These are phyloP conservation scores for Otus sunia DNA, from an alignment of 2,113 vertebrate genomes.

Conservation along the genomic window DNA sequence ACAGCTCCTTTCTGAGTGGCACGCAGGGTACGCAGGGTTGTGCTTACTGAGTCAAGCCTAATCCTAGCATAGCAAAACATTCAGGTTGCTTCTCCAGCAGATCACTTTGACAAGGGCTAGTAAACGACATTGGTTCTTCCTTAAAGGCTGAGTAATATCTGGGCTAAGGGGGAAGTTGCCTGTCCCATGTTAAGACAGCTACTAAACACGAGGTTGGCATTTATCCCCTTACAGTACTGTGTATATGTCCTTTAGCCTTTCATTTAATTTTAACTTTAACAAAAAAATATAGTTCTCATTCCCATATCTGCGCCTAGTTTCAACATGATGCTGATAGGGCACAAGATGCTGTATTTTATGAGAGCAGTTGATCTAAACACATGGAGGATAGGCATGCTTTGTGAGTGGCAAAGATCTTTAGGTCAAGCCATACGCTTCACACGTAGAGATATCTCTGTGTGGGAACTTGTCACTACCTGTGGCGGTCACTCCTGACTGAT, in stretches of 20 bases:
- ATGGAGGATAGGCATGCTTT: neutral
- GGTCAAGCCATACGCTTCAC: neutral
- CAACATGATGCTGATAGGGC: neutral
- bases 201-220: neutral
- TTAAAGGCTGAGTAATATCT: neutral
- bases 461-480: neutral
- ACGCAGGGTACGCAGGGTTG: rapidly evolving
- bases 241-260: neutral
- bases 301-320: neutral
- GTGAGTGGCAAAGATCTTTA: neutral
- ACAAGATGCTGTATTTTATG: neutral
- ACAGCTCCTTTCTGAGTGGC: neutral
- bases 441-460: neutral
- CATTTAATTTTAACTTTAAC: neutral
- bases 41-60: neutral
- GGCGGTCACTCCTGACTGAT: neutral
- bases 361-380: neutral
- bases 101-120: neutral
- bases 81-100: neutral
- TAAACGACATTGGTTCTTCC: neutral
- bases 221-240: neutral
- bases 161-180: neutral
- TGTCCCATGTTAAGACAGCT: neutral
- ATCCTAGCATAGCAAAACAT: neutral
- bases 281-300: neutral